A percentile compares a stretch with the other conserved stretches of the same genome.
phyloP scores from a whole-genome alignment of 2,888 invertebrate species.

The Parascotia fuliginaria region DNA sequence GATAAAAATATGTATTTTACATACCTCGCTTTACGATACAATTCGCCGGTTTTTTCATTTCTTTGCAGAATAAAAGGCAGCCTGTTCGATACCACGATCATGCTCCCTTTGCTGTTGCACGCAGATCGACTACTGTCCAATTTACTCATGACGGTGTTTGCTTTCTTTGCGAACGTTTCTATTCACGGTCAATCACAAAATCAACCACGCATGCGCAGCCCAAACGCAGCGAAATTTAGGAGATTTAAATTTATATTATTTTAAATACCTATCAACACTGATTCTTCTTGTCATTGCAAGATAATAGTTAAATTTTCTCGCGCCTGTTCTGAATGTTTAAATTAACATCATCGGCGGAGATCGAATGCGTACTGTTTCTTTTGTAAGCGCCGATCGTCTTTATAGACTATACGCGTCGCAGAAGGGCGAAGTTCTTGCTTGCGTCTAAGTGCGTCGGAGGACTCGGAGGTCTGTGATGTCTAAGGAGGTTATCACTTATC shows the following conservation, averaged over 20 bases:
- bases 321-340: slow-evolving; percentile 54
- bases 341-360: slow-evolving; percentile 77
- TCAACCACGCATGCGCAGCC: slow-evolving; percentile 71
- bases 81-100: slow-evolving; percentile 96
- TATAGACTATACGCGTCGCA: slow-evolving; percentile 77
- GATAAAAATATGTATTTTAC: slow-evolving; percentile 10
- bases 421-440: slow-evolving; percentile 72
- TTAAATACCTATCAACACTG: no score
- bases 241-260: slow-evolving; percentile 47
- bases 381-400: slow-evolving; percentile 72
- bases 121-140: slow-evolving; percentile 65
- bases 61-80: slow-evolving; percentile 94
- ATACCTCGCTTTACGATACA: slow-evolving; percentile 94
- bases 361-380: slow-evolving; percentile 76
- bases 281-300: slow-evolving; percentile 63
- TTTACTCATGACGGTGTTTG: slow-evolving; percentile 75
- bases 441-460: slow-evolving; percentile 66
- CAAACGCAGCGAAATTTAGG: slow-evolving; percentile 67
- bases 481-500: slow-evolving; percentile 79
- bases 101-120: slow-evolving; percentile 88
- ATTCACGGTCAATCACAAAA: slow-evolving; percentile 74
- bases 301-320: slow-evolving; percentile 40
- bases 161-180: slow-evolving; percentile 59
- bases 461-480: slow-evolving; percentile 64
- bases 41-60: slow-evolving; percentile 89